phyloP scores from a whole-genome alignment of 2,888 invertebrate species.

The Autographa gamma region DNA sequence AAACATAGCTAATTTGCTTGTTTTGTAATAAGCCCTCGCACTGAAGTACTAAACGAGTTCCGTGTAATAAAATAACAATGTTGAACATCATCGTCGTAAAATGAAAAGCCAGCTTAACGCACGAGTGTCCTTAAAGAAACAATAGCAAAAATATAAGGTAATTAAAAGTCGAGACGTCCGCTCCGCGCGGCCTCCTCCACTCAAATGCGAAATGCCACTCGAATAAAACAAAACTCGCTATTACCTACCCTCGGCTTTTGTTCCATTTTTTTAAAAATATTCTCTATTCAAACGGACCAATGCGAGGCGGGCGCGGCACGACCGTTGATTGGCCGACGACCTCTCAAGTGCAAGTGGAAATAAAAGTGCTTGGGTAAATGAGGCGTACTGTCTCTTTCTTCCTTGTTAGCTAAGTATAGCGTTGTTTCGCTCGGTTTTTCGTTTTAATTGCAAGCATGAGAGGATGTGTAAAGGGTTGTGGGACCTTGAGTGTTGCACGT shows the following conservation, averaged over 20 bases:
- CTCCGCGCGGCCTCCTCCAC: constrained; percentile 76
- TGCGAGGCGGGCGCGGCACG: constrained; percentile 83
- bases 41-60: constrained; percentile 68
- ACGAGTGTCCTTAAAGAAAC: constrained; percentile 74
- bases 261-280: constrained; percentile 83
- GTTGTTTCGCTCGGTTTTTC: constrained; percentile 81
- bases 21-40: constrained; percentile 75
- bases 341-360: constrained; percentile 84
- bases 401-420: constrained; percentile 65
- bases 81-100: constrained; percentile 76
- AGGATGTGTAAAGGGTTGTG: constrained; percentile 87
- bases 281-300: constrained; percentile 88
- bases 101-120: constrained; percentile 72
- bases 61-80: constrained; percentile 85
- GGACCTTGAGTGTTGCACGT: constrained; percentile 88
- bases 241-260: constrained; percentile 87
- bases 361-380: constrained; percentile 88
- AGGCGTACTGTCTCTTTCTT: constrained; percentile 80
- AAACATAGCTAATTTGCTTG: constrained; percentile 85
- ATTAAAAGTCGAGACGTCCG: constrained; percentile 86
- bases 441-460: constrained; percentile 88
- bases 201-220: constrained; percentile 85
- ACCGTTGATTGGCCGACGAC: constrained; percentile 89
- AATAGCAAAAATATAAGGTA: constrained; percentile 81
- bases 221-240: constrained; percentile 87